Evolutionary conservation across 2,113 vertebrate species (phyloP).

Genomic region (Lucifuga dentata): DNA sequence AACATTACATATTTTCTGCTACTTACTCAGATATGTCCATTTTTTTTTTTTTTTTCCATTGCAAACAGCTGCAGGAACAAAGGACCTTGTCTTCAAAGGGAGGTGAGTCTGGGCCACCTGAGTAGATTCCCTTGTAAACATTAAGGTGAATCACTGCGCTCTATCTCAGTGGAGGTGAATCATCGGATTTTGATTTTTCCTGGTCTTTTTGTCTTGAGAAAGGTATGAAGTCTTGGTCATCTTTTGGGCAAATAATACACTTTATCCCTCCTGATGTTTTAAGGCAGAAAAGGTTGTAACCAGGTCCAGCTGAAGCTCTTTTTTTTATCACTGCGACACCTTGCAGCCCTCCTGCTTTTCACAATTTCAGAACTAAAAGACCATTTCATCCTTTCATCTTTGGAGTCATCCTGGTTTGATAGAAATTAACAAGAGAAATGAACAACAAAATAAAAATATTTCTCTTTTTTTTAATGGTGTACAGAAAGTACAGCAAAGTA

Average conservation of each 20-base stretch:
- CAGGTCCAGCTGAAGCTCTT: slow-evolving; percentile 15
- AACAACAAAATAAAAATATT: too few relatives aligned
- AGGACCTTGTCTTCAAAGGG: slow-evolving; percentile 56
- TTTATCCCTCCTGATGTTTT: slow-evolving; percentile 10
- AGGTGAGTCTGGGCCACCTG: slow-evolving; percentile 54
- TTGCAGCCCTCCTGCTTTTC: slow-evolving; percentile 48
- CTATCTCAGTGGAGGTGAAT: slow-evolving; percentile 43
- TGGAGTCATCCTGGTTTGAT: slow-evolving; percentile 41
- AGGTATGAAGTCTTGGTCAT: not conserved
- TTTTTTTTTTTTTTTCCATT: too few relatives aligned
- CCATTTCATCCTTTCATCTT: slow-evolving; percentile 49
- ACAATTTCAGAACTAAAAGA: slow-evolving; percentile 51
- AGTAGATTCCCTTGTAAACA: slow-evolving; percentile 53
- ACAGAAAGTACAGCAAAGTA: too few relatives aligned
- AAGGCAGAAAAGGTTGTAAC: slow-evolving; percentile 24
- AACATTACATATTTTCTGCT: slow-evolving; percentile 53
- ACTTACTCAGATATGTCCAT: slow-evolving; percentile 11
- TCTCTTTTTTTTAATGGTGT: too few relatives aligned
- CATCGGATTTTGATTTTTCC: slow-evolving; percentile 35
- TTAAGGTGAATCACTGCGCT: slow-evolving; percentile 40
- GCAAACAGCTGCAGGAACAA: slow-evolving; percentile 62
- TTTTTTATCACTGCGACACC: slow-evolving; percentile 34
- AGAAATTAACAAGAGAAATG: slow-evolving; percentile 50
- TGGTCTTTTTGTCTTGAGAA: slow-evolving; percentile 13
- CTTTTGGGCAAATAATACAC: slow-evolving; percentile 14